Base-by-base conservation (phyloP, 2,888 invertebrate species). In the Rapana venosa region DNA sequence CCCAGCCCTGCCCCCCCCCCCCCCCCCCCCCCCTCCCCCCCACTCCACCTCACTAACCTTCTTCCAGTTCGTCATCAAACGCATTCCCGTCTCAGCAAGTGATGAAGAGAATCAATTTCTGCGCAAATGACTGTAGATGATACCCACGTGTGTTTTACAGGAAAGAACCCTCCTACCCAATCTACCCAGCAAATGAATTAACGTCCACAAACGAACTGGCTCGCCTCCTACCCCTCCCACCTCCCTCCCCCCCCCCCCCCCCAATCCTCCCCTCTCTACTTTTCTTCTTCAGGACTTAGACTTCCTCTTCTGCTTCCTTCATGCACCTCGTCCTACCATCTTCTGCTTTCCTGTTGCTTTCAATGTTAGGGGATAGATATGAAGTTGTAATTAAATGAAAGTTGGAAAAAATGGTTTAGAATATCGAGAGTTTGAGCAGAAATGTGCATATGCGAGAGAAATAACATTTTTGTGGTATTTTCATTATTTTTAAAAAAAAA, bases 161-260 rank as follows among this genome's bases (percentile, higher is more conserved):
- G 36, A 36, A 47, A 47, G 47, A 36, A 83, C 81, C 13, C 15
- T 22, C 36, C 30, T 26, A 22, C 66, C 8, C 81, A 30, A 83
- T 83, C 47, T 47, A 22, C 36, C 81, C 81, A 83, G 47, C 47
- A 83, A 83, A 36, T 47, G 81, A 83, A 83, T 83, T 83, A 83
- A 83, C 36, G 79, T 79, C 32, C 79, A 79, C 32, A 32, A 13
- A 79, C n/a, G n/a, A 22, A 74, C 35, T 15, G 1, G 79, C 79
- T 15, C 35, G 5, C 35, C 35, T n/a, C 79, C 35, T 66, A 66
- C 26, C 20, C 66, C 13, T 13, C 11, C 79, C 35, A 1, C 35
- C 79, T 35, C 35, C 15, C 79, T 20, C 35, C 79, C 15, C 35
- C 4, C 2, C 74, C 74, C n/a, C 74, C 26, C 30, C 26, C 74